Conservation (phyloP, 1,140 invertebrate genomes). For the Rhagoletis pomonella region DNA sequence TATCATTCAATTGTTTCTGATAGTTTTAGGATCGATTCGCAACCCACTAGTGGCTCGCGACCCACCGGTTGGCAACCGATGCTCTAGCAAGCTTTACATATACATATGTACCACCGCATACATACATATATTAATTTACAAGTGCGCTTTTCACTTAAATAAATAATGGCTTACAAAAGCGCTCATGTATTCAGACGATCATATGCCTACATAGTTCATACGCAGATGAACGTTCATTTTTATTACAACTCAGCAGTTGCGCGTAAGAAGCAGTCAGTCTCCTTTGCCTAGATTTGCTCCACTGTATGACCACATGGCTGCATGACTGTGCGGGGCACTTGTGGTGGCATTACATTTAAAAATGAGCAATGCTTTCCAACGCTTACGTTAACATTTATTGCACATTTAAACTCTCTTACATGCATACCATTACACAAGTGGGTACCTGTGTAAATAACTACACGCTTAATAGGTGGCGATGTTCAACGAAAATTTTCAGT, state of each 20-base stretch:
- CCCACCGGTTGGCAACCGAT: too few relatives aligned
- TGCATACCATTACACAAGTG: not conserved
- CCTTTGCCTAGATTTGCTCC: too few relatives aligned
- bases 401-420: too few relatives aligned
- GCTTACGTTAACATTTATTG: not conserved
- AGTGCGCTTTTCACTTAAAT: slow-evolving; percentile 40
- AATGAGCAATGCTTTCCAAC: slow-evolving; percentile 21
- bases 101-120: too few relatives aligned
- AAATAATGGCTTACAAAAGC: not conserved
- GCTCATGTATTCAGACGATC: not conserved
- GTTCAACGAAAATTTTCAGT: not conserved
- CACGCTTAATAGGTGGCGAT: not conserved
- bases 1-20: too few relatives aligned
- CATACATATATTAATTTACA: not conserved
- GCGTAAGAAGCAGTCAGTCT: not conserved
- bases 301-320: not conserved
- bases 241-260: slow-evolving; percentile 29
- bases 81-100: too few relatives aligned
- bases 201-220: too few relatives aligned
- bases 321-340: not conserved
- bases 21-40: too few relatives aligned
- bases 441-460: not conserved
- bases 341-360: slow-evolving; percentile 19
- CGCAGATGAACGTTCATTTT: not conserved
- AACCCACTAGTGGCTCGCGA: too few relatives aligned